Conservation (phyloP, 2,888 invertebrate species). For the Drosophila lacicola region DNA sequence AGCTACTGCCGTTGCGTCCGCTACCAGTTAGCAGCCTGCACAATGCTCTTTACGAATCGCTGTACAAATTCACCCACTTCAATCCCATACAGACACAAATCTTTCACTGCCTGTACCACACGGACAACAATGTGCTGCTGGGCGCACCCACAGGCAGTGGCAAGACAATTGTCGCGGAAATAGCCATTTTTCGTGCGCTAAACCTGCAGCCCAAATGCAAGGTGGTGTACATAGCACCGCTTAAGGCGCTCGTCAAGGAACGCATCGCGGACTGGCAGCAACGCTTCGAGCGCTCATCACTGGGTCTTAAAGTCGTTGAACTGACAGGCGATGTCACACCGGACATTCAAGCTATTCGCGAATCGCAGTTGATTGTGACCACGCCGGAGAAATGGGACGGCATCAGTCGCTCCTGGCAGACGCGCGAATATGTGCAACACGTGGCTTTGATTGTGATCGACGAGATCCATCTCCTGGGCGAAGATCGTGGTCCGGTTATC, state of each 20-base stretch:
- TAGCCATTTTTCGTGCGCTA: constrained; percentile 97
- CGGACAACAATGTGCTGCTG: constrained; percentile 95
- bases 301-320: constrained; percentile 95
- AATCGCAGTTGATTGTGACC: constrained; percentile 97
- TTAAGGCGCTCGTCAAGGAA: constrained; percentile 98
- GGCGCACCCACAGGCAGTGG: constrained; percentile 96
- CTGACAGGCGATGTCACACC: constrained; percentile 97
- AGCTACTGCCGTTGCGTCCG: constrained; percentile 95
- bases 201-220: constrained; percentile 92
- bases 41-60: constrained; percentile 90
- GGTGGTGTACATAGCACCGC: constrained; percentile 98
- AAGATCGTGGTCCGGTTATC: constrained; percentile 94
- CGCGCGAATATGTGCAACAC: constrained; percentile 95
- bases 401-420: constrained; percentile 99
- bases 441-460: constrained; percentile 98
- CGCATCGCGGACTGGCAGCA: constrained; percentile 97
- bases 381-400: constrained; percentile 99
- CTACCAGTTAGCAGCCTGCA: constrained; percentile 93
- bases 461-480: constrained; percentile 98
- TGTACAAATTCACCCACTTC: constrained; percentile 97
- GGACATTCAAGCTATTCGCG: constrained; percentile 92
- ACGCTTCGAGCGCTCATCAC: constrained; percentile 88
- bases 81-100: constrained; percentile 99
- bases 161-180: constrained; percentile 99
- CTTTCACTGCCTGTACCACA: constrained; percentile 97